Base-by-base conservation (phyloP, 2,113 vertebrate genomes). In the Neomonachus schauinslandi region DNA sequence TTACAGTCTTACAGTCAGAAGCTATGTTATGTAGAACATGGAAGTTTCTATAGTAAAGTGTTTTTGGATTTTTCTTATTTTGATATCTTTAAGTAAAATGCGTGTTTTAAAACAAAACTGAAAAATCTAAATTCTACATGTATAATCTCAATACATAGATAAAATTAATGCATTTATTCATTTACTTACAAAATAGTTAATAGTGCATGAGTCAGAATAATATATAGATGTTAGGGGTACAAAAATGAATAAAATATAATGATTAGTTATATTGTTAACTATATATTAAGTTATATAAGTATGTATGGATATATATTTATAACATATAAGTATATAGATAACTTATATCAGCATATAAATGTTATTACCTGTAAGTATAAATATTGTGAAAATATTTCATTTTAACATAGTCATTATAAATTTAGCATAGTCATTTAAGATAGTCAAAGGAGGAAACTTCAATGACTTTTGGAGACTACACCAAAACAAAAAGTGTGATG, bases 361-460 rank as follows among this genome's bases (percentile, higher is more conserved):
- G 15, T 69, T 80, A 77, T 90, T 61, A 89, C 53, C 16, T 69
- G 7, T 49, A 81, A 79, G 12, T 81, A 14, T 46, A 81, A 92
- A 42, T 36, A 82, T 11, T 69, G 26, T 39, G 15, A 82, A 51
- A 69, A 82, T 59, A 53, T 53, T 89, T 67, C 39, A 88, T 81
- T 91, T 82, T 59, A 94, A 88, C 21, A 83, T 8, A 12, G 4
- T 51, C 9, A 51, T 12, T 87, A 14, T 69, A 65, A 46, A 46
- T 91, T 82, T 59, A 94, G 82, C 21, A 83, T 12, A 15, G 4
- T 51, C 9, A 51, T 12, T 87, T 46, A 46, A 46, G 46, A 14
- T 69, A 65, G 46, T 83, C 57, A 92, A 83, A 96, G 57, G 21
- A 92, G 6, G 14, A 94, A 57, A 81, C 16, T 82, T 96, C 51